Conservation (phyloP, 2,797 vertebrate genomes). For the Tiaroga cobitis region DNA sequence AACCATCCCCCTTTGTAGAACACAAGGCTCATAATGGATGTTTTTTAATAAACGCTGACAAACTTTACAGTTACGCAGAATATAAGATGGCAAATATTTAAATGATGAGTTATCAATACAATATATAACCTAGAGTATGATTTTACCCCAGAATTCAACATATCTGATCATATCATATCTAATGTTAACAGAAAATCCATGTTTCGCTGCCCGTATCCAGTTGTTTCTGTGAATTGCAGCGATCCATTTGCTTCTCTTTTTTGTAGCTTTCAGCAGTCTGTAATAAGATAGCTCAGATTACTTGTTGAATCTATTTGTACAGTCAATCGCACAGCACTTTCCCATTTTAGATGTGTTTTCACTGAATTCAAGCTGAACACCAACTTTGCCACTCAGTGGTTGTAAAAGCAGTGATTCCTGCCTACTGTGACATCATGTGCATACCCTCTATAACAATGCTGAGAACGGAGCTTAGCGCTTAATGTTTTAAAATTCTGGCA, state of each 20-base stretch:
- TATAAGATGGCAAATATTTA: background rate
- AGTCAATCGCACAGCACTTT: too few species aligned
- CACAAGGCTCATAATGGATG: background rate
- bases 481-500: background rate
- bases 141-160: background rate
- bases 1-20: background rate
- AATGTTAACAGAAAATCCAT: background rate
- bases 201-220: background rate
- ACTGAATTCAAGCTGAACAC: too few species aligned
- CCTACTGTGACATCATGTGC: too few species aligned
- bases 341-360: background rate
- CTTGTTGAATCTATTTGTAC: too few species aligned
- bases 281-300: too few species aligned
- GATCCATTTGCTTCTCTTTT: background rate
- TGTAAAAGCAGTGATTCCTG: background rate
- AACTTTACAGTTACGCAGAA: background rate
- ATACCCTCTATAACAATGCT: background rate
- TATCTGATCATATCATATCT: background rate
- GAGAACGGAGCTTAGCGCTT: background rate
- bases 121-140: background rate
- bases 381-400: background rate
- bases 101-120: background rate
- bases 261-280: background rate
- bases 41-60: background rate
- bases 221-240: background rate